These are phyloP conservation scores for Ferdinandea cuprea DNA, from an alignment of 2,888 invertebrate species.

Conservation along the genomic window DNA sequence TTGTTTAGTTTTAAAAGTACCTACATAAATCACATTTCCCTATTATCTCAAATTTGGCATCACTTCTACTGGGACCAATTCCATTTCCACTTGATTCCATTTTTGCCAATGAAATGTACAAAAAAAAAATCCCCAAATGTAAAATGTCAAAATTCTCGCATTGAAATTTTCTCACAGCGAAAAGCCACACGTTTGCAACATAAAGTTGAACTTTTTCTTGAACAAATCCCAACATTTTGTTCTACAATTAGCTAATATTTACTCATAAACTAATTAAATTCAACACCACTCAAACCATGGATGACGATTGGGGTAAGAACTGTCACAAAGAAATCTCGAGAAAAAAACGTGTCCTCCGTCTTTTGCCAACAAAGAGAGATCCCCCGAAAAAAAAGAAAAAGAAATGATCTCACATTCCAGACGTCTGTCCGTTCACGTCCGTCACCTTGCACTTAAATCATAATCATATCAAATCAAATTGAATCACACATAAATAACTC, in stretches of 20 bases:
- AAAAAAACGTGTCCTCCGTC: conserved; percentile 54
- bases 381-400: conserved; percentile 27
- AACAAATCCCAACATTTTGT: conserved; percentile 13
- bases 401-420: conserved; percentile 70
- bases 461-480: conserved; percentile 3
- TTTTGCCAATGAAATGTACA: not conserved
- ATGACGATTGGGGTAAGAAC: conserved; percentile 88
- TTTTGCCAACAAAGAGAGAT: conserved; percentile 15
- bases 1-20: no score
- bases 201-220: conserved; percentile 18
- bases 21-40: no score
- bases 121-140: conserved; percentile 4
- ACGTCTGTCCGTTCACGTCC: conserved; percentile 6
- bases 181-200: conserved; percentile 61
- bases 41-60: not conserved
- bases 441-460: conserved; percentile 61
- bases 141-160: conserved; percentile 63
- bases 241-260: conserved; percentile 6
- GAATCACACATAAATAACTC: conserved; percentile 17
- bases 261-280: conserved; percentile 1
- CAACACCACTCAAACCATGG: conserved; percentile 83
- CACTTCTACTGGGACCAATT: not conserved
- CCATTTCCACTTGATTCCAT: conserved; percentile 11
- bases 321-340: not conserved
- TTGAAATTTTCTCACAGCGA: conserved; percentile 51